These are phyloP conservation scores for Lathronympha strigana DNA, from an alignment of 2,888 invertebrate species.

Conservation along the genomic window DNA sequence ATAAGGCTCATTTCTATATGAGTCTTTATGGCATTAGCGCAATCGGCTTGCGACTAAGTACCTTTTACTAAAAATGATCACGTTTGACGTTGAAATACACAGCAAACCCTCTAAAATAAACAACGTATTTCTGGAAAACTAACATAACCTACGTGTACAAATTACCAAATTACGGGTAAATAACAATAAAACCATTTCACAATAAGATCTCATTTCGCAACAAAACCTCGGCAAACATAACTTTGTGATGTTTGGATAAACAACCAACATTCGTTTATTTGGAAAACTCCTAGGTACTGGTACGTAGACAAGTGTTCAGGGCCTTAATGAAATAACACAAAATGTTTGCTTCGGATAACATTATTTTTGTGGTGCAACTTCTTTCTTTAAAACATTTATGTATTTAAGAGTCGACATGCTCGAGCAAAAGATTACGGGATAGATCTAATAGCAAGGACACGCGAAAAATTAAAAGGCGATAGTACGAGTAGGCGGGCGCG, in stretches of 20 bases:
- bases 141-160: conserved; percentile 4
- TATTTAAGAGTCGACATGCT: no score
- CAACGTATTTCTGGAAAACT: neutral
- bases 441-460: no score
- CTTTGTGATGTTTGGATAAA: conserved; percentile 56
- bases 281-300: conserved; percentile 48
- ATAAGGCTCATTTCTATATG: no score
- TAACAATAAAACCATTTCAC: conserved; percentile 35
- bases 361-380: no score
- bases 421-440: no score
- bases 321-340: neutral
- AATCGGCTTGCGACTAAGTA: no score
- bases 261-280: conserved; percentile 54
- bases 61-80: no score
- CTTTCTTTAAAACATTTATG: no score
- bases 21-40: no score
- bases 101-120: neutral
- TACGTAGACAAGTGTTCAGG: conserved; percentile 45
- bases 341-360: neutral
- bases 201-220: conserved; percentile 49
- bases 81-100: neutral
- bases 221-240: conserved; percentile 52
- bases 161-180: conserved; percentile 26
- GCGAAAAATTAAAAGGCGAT: no score
- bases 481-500: no score